Conservation (phyloP, 2,888 invertebrate species). For the Cotesia congregata region DNA sequence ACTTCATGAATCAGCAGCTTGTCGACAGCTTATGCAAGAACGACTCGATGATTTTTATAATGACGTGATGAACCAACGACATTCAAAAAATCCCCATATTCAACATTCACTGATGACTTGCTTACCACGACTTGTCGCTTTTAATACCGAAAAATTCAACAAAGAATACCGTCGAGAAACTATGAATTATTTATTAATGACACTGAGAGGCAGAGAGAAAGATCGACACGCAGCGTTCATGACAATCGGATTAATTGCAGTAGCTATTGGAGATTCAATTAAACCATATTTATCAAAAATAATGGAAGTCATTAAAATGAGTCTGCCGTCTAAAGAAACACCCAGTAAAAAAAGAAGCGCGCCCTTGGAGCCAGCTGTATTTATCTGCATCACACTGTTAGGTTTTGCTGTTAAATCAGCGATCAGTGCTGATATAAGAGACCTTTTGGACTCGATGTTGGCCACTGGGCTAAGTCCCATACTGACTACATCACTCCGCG, state of each 20-base stretch:
- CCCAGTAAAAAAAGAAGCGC: slow-evolving; percentile 76
- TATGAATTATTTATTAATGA: slow-evolving; percentile 83
- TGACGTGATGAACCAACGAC: slow-evolving; percentile 85
- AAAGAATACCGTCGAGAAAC: slow-evolving; percentile 81
- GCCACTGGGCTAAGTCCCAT: slow-evolving; percentile 92
- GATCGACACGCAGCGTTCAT: slow-evolving; percentile 91
- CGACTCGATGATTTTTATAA: slow-evolving; percentile 85
- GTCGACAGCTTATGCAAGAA: slow-evolving; percentile 84
- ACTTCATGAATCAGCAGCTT: slow-evolving; percentile 89
- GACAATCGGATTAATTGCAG: slow-evolving; percentile 90
- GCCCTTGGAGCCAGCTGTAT: slow-evolving; percentile 88
- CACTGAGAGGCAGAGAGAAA: slow-evolving; percentile 85
- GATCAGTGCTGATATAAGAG: slow-evolving; percentile 83
- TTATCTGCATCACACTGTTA: slow-evolving; percentile 92
- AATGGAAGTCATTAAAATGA: slow-evolving; percentile 85
- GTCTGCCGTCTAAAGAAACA: slow-evolving; percentile 83
- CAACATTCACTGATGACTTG: slow-evolving; percentile 90
- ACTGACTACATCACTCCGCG: slow-evolving; percentile 90
- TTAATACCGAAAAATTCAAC: slow-evolving; percentile 86
- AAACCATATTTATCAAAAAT: slow-evolving; percentile 85
- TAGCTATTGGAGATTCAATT: slow-evolving; percentile 88
- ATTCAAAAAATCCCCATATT: slow-evolving; percentile 83
- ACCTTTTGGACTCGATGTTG: slow-evolving; percentile 92
- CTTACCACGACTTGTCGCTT: slow-evolving; percentile 93
- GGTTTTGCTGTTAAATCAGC: slow-evolving; percentile 88